Evolutionary conservation across 1,140 invertebrate species (phyloP), one percentile per base, ranked within the genome.

Genomic region (Brachionus angularis): DNA sequence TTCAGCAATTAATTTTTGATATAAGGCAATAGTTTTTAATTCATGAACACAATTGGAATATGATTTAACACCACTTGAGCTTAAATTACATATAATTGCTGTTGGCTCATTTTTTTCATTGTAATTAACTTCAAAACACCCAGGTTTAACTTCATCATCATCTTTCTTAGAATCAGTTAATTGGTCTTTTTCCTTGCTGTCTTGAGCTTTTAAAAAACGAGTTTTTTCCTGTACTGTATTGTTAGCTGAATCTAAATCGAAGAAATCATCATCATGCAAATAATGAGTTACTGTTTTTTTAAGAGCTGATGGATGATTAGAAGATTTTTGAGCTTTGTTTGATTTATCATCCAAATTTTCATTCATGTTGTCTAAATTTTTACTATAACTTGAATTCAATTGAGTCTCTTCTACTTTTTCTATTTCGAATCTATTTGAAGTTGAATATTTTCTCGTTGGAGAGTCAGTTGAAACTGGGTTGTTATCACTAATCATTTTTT

Each of bases 1-100:
- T 44, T 70, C 67, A 29, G 46, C 46, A 12, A 53, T 7, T 34
- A 34, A 53, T 50, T 42, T 39, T 44, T 70, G 67, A 50, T 70
- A 70, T 8, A 39, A 33, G 7, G 33, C 25, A 27, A 36, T 7
- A 10, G 67, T 29, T 34, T 67, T 67, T 21, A 50, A 18, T 34
- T 67, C 62, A 1, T 67, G 14, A 25, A 58, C 36, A 36, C 53
- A 58, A 42, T 27, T 58, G 1, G 33, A 3, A 23, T 58, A 58
- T 18, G 53, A 39, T 12, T 58, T 36, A 7, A 58, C 21, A 39
- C 33, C 53, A 23, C 33, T 42, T 58, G 53, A 25, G 8, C 21
- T 3, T 4, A 58, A 23, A 58, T 39, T 58, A 39, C 53, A 58
- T 12, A 34, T 58, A 42, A 58, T 58, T 4, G 53, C 21, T 39